phyloP scores from a whole-genome alignment of 2,113 vertebrate species.

The Nerophis lumbriciformis region DNA sequence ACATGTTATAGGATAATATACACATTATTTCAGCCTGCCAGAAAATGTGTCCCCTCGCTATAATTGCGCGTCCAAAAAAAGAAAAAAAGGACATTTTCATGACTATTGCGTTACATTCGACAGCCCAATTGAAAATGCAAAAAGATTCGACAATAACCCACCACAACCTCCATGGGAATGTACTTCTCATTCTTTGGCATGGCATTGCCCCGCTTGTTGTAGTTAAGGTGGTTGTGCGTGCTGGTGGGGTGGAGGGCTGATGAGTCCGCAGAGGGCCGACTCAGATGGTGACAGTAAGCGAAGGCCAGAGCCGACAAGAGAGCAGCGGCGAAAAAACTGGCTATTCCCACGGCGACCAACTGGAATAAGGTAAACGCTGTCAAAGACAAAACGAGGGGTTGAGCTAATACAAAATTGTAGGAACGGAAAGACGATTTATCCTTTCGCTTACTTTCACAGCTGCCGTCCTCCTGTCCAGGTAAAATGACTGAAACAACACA shows the following conservation, averaged over 20 bases:
- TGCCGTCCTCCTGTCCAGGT: conserved; percentile 78
- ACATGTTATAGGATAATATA: too few relatives aligned
- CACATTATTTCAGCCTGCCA: too few relatives aligned
- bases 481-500: conserved; percentile 76
- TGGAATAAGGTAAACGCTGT: conserved; percentile 89
- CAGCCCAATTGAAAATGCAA: too few relatives aligned
- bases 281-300: conserved; percentile 84
- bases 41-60: too few relatives aligned
- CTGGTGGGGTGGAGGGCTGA: conserved; percentile 90
- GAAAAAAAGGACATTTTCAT: too few relatives aligned
- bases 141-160: conserved; percentile 42
- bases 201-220: conserved; percentile 80
- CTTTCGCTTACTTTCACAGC: conserved; percentile 81
- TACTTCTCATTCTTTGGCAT: conserved; percentile 96
- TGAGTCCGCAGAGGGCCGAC: conserved; percentile 85
- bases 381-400: background rate
- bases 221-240: conserved; percentile 91
- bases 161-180: conserved; percentile 98
- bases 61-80: too few relatives aligned
- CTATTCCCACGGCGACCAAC: conserved; percentile 83
- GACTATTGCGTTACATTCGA: too few relatives aligned
- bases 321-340: conserved; percentile 87
- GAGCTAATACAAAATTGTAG: accelerated
- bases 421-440: background rate
- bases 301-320: conserved; percentile 84